Evolutionary conservation across 2,113 vertebrate species (phyloP), one percentile per base, ranked within the genome.

Genomic region (Pedetes capensis): DNA sequence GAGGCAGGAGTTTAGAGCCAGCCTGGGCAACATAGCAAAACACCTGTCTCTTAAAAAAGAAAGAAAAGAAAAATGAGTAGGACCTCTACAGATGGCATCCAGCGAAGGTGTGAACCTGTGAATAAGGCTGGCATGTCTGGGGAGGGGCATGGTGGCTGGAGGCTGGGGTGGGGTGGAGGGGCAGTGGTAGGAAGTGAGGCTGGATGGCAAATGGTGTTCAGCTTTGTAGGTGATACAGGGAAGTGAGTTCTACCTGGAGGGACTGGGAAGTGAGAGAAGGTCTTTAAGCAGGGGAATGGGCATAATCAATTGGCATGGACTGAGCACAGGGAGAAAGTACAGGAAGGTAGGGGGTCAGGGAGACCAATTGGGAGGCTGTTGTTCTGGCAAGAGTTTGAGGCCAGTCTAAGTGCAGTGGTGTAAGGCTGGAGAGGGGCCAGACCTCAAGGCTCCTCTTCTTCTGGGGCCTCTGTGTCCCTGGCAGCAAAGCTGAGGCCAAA

Each of bases 391-490:
- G 39, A 69, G 44, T 49, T 23, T 39, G 82, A 91, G 61, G 16
- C 39, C 29, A 14, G 8, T 59, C 66, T 37, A 29, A 94, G 84
- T 47, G 7, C 32, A 59, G 12, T 23, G 74, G 53, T 27, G 1
- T 37, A 27, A 55, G 74, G 55, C 17, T 86, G 79, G 87, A 91
- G 69, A 93, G 59, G 47, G 32, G 66, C 87, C 57, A 87, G 68
- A 64, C 75, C 27, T 79, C 53, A 14, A 61, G 57, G 5, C 80
- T 85, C 11, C 39, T 87, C n/a, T 89, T 71, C 53, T 75, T 74
- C 55, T 49, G 25, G 72, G 93, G 79, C 81, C 84, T 95, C 55
- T 32, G 13, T 69, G 55, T 95, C 53, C 95, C 83, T 92, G 89
- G 91, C 34, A 87, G 75, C n/a, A 87, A 87, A 95, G 53, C 74